Evolutionary conservation across 2,888 invertebrate species (phyloP), one percentile per base, ranked within the genome.

Genomic region (Philonicus albiceps): DNA sequence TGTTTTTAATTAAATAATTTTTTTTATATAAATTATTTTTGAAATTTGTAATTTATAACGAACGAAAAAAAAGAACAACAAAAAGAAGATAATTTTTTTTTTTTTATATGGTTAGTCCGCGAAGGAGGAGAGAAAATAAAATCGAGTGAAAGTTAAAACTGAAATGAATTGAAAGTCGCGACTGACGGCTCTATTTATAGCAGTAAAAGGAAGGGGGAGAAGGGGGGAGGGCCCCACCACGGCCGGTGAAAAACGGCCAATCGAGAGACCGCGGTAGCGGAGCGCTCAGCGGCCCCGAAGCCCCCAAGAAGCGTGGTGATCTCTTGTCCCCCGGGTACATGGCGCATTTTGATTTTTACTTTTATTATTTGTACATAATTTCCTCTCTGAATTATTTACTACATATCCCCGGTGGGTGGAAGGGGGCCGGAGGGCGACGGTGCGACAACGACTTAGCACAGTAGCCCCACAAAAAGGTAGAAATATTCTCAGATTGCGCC

Each of bases 111-210:
- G 34, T 64, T n/a, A 43, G 53, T 75, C 3, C 76, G 19, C 72
- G 73, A 49, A 80, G 53, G n/a, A 27, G 19, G 49, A 53, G 53
- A 74, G 55, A 86, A 83, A 19, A 86, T n/a, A n/a, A 55, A 87
- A 86, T 81, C 72, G 84, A 90, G 90, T 91, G 91, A 91, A 91
- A 91, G 91, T 91, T 87, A 87, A 88, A 88, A 89, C 89, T 89
- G 89, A 90, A 90, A 90, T 91, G 89, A 90, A 88, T 89, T 89
- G 87, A 87, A 87, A 87, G 87, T 85, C 64, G 86, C 88, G 87
- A 86, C 86, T 84, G 86, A 76, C 88, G 89, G 90, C 89, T 89
- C 89, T 91, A 91, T 91, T 91, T 91, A 91, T 91, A 91, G 86
- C 80, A 49, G 87, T 75, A 86, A 86, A 81, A 86, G 78, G 75